Evolutionary conservation across 2,797 vertebrate species (phyloP), one percentile per base, ranked within the genome.

Genomic region (Xenops minutus): DNA sequence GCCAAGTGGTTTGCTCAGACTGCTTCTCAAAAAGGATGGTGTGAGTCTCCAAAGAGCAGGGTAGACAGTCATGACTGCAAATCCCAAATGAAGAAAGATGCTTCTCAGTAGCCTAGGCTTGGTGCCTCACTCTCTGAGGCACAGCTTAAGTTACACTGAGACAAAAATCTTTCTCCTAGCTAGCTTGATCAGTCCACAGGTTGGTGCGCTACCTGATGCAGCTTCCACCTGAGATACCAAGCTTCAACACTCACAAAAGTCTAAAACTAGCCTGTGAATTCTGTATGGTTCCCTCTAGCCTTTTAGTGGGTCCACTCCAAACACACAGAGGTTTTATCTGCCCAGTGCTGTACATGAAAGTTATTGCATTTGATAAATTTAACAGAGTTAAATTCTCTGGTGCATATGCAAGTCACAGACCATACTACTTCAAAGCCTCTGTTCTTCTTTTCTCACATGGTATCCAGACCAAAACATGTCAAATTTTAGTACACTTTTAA

Each of bases 351-450:
- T 32, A 18, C 4, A 78, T 8, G 2, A 55, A 54, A 91, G 26
- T 59, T 88, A 87, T 7, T 76, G 30, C 21, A 64, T 80, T 64
- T 74, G 36, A 83, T 54, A 77, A 46, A 83, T 63, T 36, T 46
- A 64, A 63, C 12, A 30, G 66, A 68, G 49, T 52, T 93, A 37
- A 81, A 1, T 43, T 83, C 41, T 74, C 46, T 0, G 3, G 24
- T 55, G 71, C 52, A 43, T 24, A 79, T 0, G 0, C 41, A 94
- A 86, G 72, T 87, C 84, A 92, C 0, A 8, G 78, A 92, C 49
- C 78, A 87, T 64, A 85, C 52, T 49, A 58, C 84, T 95, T 94
- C 81, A 96, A 96, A 96, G 89, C 7, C 37, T 89, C 54, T 74
- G 6, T 22, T 82, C 2, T 20, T 89, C 34, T 71, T 87, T 76